Conservation (phyloP, 2,113 vertebrate genomes). For the Castor canadensis region DNA sequence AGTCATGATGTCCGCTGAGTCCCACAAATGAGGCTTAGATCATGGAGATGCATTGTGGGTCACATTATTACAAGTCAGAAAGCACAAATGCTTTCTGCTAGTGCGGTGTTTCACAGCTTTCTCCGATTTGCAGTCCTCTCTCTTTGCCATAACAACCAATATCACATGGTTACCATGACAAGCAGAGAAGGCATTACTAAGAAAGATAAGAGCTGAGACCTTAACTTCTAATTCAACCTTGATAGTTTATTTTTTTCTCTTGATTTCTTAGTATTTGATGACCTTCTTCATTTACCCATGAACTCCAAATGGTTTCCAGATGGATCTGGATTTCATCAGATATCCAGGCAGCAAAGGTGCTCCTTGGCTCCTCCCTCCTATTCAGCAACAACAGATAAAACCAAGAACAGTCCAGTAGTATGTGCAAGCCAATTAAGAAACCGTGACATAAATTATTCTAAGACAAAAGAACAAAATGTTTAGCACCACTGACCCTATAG, state of each 20-base stretch:
- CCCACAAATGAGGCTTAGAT: neutral
- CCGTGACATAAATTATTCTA: neutral
- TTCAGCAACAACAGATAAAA: neutral
- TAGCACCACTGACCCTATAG: accelerated
- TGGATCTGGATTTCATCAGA: slow-evolving; percentile 28
- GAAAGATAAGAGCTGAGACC: neutral
- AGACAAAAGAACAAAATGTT: neutral
- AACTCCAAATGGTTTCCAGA: slow-evolving; percentile 69
- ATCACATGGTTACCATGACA: neutral
- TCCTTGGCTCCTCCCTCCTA: neutral
- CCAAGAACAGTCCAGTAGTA: accelerated
- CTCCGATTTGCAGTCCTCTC: neutral
- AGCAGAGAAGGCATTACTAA: neutral
- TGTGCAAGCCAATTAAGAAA: neutral
- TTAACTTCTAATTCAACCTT: neutral
- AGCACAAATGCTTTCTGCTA: no score
- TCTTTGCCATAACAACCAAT: accelerated
- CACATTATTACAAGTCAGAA: accelerated
- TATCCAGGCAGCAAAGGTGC: neutral
- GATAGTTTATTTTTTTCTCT: slow-evolving; percentile 6
- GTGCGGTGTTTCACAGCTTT: accelerated
- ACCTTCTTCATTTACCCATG: slow-evolving; percentile 51
- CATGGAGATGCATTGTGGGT: accelerated
- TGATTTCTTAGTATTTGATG: slow-evolving; percentile 47
- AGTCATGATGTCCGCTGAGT: neutral